Conservation (phyloP, 2,888 invertebrate genomes). For the Buathra laborator region DNA sequence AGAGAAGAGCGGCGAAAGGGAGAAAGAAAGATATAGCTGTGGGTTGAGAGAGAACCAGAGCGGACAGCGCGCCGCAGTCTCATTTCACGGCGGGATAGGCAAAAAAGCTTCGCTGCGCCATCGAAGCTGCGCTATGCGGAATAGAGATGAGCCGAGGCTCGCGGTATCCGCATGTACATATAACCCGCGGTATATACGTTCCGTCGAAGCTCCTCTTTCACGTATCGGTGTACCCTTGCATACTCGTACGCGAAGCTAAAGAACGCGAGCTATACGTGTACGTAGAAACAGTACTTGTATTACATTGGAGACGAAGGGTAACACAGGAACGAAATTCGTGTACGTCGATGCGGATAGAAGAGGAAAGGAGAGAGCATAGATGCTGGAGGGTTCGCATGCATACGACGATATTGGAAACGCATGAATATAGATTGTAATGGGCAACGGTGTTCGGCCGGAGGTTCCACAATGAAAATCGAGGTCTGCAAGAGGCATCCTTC, state of each 20-base stretch:
- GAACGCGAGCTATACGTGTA: slow-evolving; percentile 13
- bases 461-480: slow-evolving; percentile 55
- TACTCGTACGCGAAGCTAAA: neutral
- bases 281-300: slow-evolving; percentile 10
- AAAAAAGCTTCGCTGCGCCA: slow-evolving; percentile 76
- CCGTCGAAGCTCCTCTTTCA: slow-evolving; percentile 25
- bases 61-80: slow-evolving; percentile 74
- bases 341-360: slow-evolving; percentile 7
- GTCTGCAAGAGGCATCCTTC: neutral
- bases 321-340: slow-evolving; percentile 41
- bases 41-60: slow-evolving; percentile 63
- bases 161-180: slow-evolving; percentile 58
- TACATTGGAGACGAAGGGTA: slow-evolving; percentile 23
- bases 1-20: slow-evolving; percentile 51
- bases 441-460: slow-evolving; percentile 48
- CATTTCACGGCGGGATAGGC: slow-evolving; percentile 79
- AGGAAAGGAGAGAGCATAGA: neutral
- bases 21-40: slow-evolving; percentile 50
- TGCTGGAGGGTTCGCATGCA: slow-evolving; percentile 12
- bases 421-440: slow-evolving; percentile 73
- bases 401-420: slow-evolving; percentile 66
- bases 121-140: slow-evolving; percentile 73
- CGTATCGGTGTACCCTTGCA: slow-evolving; percentile 59
- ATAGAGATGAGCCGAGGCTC: slow-evolving; percentile 77
- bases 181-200: slow-evolving; percentile 52